These are phyloP conservation scores for Drosophila lowei DNA, from an alignment of 1,140 invertebrate species.

Conservation along the genomic window DNA sequence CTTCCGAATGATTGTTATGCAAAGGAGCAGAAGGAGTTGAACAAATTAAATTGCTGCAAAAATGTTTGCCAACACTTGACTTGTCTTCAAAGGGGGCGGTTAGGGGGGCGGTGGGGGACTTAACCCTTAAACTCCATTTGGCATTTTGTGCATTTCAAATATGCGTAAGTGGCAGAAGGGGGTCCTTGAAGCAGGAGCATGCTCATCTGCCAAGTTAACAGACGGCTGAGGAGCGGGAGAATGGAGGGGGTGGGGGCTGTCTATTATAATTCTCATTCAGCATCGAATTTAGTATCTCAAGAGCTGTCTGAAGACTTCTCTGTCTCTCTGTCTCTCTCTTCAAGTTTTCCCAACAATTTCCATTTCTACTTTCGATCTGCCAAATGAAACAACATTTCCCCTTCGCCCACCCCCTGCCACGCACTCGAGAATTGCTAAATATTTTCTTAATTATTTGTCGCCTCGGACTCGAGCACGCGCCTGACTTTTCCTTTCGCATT, in stretches of 20 bases:
- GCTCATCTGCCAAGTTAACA: slow-evolving; percentile 44
- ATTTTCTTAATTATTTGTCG: slow-evolving; percentile 77
- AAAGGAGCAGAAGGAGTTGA: slow-evolving; percentile 41
- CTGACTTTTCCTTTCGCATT: slow-evolving; percentile 43
- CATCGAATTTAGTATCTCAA: slow-evolving; percentile 37
- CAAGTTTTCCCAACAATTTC: slow-evolving; percentile 20
- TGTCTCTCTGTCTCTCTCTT: too few relatives aligned
- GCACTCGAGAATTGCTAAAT: slow-evolving; percentile 34
- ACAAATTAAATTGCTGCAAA: slow-evolving; percentile 56
- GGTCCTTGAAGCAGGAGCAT: slow-evolving; percentile 35
- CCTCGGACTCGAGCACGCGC: slow-evolving; percentile 45
- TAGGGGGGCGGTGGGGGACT: too few relatives aligned
- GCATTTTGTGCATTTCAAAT: slow-evolving; percentile 49
- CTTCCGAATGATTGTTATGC: slow-evolving; percentile 69
- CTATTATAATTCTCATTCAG: slow-evolving; percentile 28
- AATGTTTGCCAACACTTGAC: slow-evolving; percentile 30
- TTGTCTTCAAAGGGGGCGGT: not conserved
- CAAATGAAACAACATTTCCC: slow-evolving; percentile 5
- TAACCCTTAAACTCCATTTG: slow-evolving; percentile 8
- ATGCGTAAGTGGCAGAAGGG: slow-evolving; percentile 29
- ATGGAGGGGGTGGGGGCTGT: not conserved
- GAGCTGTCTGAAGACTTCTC: slow-evolving; percentile 16
- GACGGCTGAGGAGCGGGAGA: slow-evolving; percentile 15
- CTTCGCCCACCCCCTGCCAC: too few relatives aligned
- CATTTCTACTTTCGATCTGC: slow-evolving; percentile 5